Evolutionary conservation across 2,888 invertebrate genomes (phyloP).

Genomic region (Phyllotreta cruciferae): DNA sequence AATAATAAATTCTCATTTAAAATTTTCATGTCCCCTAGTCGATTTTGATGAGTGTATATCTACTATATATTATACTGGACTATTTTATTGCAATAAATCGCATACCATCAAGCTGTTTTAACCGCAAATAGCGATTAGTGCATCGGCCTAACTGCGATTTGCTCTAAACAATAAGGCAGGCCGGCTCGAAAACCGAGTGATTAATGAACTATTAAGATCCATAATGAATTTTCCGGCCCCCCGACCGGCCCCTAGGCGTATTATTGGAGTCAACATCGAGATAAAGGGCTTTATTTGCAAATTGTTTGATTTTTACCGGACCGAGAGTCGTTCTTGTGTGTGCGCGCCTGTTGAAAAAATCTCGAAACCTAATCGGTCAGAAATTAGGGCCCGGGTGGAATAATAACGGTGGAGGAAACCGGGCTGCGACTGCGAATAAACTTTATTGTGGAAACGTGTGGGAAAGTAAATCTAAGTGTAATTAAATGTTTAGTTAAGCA

Average conservation of each 20-base stretch:
- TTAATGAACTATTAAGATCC: constrained; percentile 39
- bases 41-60: too few species aligned
- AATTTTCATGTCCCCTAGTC: too few species aligned
- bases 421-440: neutral
- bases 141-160: constrained; percentile 25
- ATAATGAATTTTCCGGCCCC: constrained; percentile 42
- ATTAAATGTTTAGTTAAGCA: neutral
- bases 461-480: constrained; percentile 6
- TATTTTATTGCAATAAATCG: too few species aligned
- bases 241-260: constrained; percentile 54
- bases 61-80: too few species aligned
- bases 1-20: too few species aligned
- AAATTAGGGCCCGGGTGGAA: constrained; percentile 36
- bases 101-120: constrained; percentile 20
- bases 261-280: constrained; percentile 51
- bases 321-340: constrained; percentile 39
- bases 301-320: constrained; percentile 46
- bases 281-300: constrained; percentile 31
- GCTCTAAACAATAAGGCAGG: constrained; percentile 24
- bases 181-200: constrained; percentile 21
- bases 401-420: constrained; percentile 12
- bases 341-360: constrained; percentile 35
- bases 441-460: constrained; percentile 15
- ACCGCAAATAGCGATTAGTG: constrained; percentile 21
- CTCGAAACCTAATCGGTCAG: constrained; percentile 43